These are phyloP conservation scores for Schizaphis graminum DNA, from an alignment of 2,888 invertebrate genomes.

Conservation along the genomic window DNA sequence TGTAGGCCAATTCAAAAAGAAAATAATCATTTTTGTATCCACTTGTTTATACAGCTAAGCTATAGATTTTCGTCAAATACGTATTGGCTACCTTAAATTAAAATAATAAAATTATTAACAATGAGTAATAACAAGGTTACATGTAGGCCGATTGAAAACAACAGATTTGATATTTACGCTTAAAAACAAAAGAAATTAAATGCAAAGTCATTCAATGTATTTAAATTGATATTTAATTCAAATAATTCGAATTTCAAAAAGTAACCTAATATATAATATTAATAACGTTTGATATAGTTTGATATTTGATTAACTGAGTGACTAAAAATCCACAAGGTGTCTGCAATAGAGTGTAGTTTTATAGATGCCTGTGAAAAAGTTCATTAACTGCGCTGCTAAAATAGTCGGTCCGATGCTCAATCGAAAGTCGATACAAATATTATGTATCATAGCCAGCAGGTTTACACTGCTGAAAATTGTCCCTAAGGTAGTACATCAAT, in stretches of 20 bases:
- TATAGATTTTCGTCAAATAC: constrained; percentile 9
- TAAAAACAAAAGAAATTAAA: constrained; percentile 38
- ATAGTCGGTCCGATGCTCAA: background rate
- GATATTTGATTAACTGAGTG: background rate
- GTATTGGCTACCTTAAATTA: background rate
- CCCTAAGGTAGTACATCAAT: background rate
- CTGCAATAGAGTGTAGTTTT: background rate
- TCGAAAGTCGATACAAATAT: background rate
- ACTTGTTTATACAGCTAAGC: background rate
- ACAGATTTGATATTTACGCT: background rate
- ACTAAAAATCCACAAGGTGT: background rate
- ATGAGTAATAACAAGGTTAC: constrained; percentile 56
- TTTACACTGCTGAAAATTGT: background rate
- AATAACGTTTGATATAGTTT: background rate
- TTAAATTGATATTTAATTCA: background rate
- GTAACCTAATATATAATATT: background rate
- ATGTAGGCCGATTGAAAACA: constrained; percentile 34
- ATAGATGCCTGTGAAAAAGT: background rate
- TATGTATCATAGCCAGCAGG: background rate
- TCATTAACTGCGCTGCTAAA: background rate
- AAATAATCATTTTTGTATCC: constrained; percentile 11
- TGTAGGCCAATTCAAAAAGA: constrained; percentile 14
- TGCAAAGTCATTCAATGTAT: constrained; percentile 10
- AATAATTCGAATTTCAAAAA: background rate
- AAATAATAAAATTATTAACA: constrained; percentile 42